Evolutionary conservation across 2,888 invertebrate species (phyloP).

Genomic region (Branchinecta sandiegonensis): DNA sequence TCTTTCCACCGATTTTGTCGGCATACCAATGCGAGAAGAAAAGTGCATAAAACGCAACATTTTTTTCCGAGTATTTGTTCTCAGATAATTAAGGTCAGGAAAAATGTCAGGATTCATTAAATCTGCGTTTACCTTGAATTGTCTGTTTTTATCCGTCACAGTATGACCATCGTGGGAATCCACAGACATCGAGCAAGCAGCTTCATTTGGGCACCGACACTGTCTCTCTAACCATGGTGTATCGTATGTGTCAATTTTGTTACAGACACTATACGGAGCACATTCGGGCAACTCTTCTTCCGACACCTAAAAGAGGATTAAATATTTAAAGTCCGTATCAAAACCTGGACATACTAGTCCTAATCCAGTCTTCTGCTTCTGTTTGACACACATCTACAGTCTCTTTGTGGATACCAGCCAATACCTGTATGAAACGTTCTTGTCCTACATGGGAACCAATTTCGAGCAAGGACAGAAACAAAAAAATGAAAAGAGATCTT

Average conservation of each 20-base stretch:
- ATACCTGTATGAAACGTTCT: too few relatives aligned
- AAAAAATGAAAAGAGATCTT: too few relatives aligned
- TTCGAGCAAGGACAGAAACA: too few relatives aligned
- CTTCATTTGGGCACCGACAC: conserved; percentile 52
- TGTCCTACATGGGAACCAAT: too few relatives aligned
- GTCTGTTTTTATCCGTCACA: conserved; percentile 40
- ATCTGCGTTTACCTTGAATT: conserved; percentile 35
- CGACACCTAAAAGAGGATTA: neutral
- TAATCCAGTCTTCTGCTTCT: too few relatives aligned
- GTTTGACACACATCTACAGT: too few relatives aligned
- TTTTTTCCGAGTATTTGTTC: neutral
- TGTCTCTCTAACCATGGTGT: conserved; percentile 75
- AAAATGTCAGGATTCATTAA: neutral
- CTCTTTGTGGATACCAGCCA: too few relatives aligned
- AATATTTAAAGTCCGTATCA: too few relatives aligned
- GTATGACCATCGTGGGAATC: conserved; percentile 52
- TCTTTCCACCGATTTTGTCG: too few relatives aligned
- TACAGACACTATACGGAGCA: conserved; percentile 62
- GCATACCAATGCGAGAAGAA: too few relatives aligned
- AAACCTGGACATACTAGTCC: too few relatives aligned
- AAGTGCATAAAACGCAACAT: too few relatives aligned
- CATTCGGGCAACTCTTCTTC: conserved; percentile 68
- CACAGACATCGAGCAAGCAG: conserved; percentile 41
- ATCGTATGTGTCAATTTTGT: conserved; percentile 72
- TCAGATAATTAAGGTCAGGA: neutral